A percentile compares a stretch with the other conserved stretches of the same genome.
phyloP scores from a whole-genome alignment of 1,140 invertebrate species.

The Drosophila murphyi region DNA sequence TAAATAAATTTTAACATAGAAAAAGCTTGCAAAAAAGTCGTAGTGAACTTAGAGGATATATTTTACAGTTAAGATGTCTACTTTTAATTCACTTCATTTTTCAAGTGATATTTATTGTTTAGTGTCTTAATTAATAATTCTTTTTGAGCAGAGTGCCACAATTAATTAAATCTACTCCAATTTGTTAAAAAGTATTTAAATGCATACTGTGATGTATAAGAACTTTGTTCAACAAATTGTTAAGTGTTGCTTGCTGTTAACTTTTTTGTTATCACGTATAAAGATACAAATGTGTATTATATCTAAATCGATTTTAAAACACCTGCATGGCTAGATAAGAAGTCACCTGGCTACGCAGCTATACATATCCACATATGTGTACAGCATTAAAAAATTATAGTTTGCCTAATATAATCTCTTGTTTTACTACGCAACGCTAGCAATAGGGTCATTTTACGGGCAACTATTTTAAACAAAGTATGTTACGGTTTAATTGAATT shows the following conservation, averaged over 20 bases:
- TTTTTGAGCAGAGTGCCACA: too few species aligned
- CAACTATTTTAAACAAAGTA: neutral
- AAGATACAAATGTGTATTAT: neutral
- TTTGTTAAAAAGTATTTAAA: too few species aligned
- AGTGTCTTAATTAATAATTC: too few species aligned
- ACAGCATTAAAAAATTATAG: neutral
- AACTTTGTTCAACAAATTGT: too few species aligned
- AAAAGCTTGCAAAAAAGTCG: neutral
- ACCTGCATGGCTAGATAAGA: conserved; percentile 18
- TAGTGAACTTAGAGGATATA: neutral
- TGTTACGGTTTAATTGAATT: neutral
- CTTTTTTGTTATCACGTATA: neutral
- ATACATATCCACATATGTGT: neutral
- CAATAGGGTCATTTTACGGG: neutral
- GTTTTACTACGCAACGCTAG: neutral
- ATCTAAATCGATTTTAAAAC: conserved; percentile 27
- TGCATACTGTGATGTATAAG: too few species aligned
- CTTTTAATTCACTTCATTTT: too few species aligned
- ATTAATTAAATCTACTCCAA: too few species aligned
- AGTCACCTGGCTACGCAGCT: conserved; percentile 5
- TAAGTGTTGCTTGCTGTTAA: too few species aligned
- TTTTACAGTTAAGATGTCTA: too few species aligned
- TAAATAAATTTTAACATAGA: neutral
- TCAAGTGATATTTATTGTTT: too few species aligned
- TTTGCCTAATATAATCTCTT: neutral